Conservation (phyloP, 2,888 invertebrate species). For the Galeruca laticollis region DNA sequence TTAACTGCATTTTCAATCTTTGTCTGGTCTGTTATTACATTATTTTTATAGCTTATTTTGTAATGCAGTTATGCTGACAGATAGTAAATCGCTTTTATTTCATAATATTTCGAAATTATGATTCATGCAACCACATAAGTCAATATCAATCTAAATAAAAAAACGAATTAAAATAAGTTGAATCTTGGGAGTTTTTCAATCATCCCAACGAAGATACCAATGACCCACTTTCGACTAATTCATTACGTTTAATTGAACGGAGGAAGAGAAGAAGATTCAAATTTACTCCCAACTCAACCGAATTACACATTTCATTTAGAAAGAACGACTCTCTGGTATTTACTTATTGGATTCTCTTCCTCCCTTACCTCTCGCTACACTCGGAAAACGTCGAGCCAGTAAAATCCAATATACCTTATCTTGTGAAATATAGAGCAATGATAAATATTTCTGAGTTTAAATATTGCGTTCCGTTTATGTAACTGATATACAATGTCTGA, state of each 20-base stretch:
- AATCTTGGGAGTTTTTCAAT: slow-evolving; percentile 7
- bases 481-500: background rate
- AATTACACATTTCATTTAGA: slow-evolving; percentile 58
- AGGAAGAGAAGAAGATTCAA: slow-evolving; percentile 51
- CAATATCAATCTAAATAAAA: background rate
- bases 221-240: slow-evolving; percentile 46
- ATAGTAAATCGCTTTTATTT: background rate
- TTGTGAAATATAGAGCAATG: slow-evolving; percentile 57
- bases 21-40: no score
- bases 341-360: slow-evolving; percentile 56
- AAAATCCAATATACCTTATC: slow-evolving; percentile 57
- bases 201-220: slow-evolving; percentile 28
- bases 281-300: slow-evolving; percentile 53
- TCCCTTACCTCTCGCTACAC: slow-evolving; percentile 23
- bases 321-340: slow-evolving; percentile 57
- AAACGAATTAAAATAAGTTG: background rate
- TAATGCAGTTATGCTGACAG: background rate
- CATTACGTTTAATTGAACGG: slow-evolving; percentile 48
- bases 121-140: no score
- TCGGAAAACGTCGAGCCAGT: slow-evolving; percentile 16
- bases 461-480: slow-evolving; percentile 30
- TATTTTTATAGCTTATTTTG: no score
- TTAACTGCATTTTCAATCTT: no score
- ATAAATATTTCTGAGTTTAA: slow-evolving; percentile 54
- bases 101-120: background rate